Evolutionary conservation across 2,888 invertebrate genomes (phyloP).

Genomic region (Agrenia bidenticulata): DNA sequence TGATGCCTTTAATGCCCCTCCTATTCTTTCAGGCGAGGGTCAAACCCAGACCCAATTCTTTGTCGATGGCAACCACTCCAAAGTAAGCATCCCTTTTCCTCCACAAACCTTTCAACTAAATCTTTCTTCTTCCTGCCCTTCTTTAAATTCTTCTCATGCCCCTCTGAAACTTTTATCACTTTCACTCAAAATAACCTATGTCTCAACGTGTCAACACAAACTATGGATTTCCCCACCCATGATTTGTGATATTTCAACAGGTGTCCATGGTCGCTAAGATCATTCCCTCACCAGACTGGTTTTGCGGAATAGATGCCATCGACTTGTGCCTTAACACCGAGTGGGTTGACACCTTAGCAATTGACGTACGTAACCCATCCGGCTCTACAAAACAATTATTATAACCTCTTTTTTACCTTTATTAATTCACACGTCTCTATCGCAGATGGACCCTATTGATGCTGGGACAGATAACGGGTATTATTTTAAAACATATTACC

Average conservation of each 20-base stretch:
- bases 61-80: constrained; percentile 58
- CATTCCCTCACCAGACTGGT: constrained; percentile 69
- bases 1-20: constrained; percentile 61
- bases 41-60: constrained; percentile 57
- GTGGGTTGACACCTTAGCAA: constrained; percentile 49
- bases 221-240: neutral
- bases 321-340: constrained; percentile 61
- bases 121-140: constrained; percentile 1
- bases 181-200: neutral
- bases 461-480: constrained; percentile 59
- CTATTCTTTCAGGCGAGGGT: constrained; percentile 68
- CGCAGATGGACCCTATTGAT: constrained; percentile 58
- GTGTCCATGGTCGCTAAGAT: constrained; percentile 64
- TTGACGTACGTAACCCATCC: constrained; percentile 44
- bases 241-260: constrained; percentile 56
- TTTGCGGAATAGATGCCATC: constrained; percentile 65
- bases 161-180: constrained; percentile 2
- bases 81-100: constrained; percentile 56
- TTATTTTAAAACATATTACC: neutral
- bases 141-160: constrained; percentile 13
- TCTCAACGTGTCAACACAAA: constrained; percentile 1
- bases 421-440: too few relatives aligned
- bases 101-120: constrained; percentile 9
- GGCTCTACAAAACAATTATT: neutral
- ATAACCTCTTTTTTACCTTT: too few relatives aligned